These are phyloP conservation scores for Microcebus griseorufus DNA, from an alignment of 2,113 vertebrate species.

Conservation along the genomic window DNA sequence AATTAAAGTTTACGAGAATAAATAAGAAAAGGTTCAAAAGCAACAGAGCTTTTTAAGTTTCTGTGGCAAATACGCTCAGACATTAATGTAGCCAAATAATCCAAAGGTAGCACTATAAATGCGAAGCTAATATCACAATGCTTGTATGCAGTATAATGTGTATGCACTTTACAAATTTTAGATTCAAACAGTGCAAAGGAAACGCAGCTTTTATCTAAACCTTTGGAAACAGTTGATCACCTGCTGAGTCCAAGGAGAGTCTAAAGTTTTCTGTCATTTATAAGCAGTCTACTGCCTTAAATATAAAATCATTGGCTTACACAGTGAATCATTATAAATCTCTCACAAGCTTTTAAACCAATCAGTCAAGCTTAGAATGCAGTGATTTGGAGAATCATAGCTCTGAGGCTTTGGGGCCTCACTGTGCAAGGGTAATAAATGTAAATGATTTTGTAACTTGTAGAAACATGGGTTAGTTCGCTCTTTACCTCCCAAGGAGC, in stretches of 20 bases:
- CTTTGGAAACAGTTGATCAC: conserved; percentile 81
- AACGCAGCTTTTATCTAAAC: conserved; percentile 79
- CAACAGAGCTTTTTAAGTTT: conserved; percentile 51
- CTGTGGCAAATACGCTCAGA: conserved; percentile 22
- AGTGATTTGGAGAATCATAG: conserved; percentile 86
- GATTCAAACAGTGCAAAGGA: conserved; percentile 77
- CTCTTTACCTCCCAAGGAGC: conserved; percentile 80
- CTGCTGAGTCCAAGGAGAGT: conserved; percentile 81
- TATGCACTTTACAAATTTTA: conserved; percentile 71
- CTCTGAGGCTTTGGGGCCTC: conserved; percentile 82
- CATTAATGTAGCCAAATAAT: conserved; percentile 46
- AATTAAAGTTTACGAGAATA: conserved; percentile 63
- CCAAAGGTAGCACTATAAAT: conserved; percentile 3
- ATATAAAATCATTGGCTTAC: conserved; percentile 86
- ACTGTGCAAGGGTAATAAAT: conserved; percentile 83
- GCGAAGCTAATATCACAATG: neutral
- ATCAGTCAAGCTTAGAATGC: conserved; percentile 86
- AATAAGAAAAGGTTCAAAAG: conserved; percentile 63
- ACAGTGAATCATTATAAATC: conserved; percentile 87
- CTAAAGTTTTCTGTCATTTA: conserved; percentile 86
- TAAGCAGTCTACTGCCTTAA: conserved; percentile 85
- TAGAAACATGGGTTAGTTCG: conserved; percentile 75
- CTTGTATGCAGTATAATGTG: neutral
- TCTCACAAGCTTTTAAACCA: conserved; percentile 88
- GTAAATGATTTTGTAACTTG: conserved; percentile 83